Evolutionary conservation across 2,888 invertebrate genomes (phyloP).

Genomic region (Dinocampus coccinellae): DNA sequence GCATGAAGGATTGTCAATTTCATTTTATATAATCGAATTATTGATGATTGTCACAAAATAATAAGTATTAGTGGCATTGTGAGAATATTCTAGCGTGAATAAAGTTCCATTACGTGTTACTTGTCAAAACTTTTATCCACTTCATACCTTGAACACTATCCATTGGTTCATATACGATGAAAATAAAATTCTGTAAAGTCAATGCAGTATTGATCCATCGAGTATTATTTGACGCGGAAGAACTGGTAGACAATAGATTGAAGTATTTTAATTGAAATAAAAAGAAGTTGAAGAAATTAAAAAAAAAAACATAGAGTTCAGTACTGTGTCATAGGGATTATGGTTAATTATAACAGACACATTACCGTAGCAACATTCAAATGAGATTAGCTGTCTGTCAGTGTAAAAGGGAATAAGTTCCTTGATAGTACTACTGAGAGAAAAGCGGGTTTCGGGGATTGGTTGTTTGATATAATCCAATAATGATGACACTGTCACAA

Average conservation of each 20-base stretch:
- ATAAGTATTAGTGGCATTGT: not conserved
- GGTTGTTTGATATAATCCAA: constrained; percentile 60
- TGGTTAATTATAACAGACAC: constrained; percentile 64
- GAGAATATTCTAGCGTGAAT: constrained; percentile 15
- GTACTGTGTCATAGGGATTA: constrained; percentile 47
- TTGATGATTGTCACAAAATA: not conserved
- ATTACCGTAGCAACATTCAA: not conserved
- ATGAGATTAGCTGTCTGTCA: constrained; percentile 1
- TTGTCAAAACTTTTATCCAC: constrained; percentile 63
- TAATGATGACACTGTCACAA: constrained; percentile 51
- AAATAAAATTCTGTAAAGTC: not conserved
- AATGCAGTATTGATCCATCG: not conserved
- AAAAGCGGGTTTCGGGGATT: constrained; percentile 53
- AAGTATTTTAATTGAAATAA: not conserved
- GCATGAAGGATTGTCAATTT: not conserved
- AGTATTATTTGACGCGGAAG: not conserved
- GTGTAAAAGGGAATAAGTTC: not conserved
- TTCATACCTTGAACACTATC: constrained; percentile 43
- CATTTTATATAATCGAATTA: not conserved
- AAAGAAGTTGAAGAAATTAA: constrained; percentile 7
- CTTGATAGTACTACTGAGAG: not conserved
- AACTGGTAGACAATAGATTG: not conserved
- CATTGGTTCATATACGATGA: not conserved
- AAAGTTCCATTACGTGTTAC: constrained; percentile 43
- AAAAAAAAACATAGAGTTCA: not conserved